Evolutionary conservation across 2,113 vertebrate genomes (phyloP).

Genomic region (Cavia porcellus): DNA sequence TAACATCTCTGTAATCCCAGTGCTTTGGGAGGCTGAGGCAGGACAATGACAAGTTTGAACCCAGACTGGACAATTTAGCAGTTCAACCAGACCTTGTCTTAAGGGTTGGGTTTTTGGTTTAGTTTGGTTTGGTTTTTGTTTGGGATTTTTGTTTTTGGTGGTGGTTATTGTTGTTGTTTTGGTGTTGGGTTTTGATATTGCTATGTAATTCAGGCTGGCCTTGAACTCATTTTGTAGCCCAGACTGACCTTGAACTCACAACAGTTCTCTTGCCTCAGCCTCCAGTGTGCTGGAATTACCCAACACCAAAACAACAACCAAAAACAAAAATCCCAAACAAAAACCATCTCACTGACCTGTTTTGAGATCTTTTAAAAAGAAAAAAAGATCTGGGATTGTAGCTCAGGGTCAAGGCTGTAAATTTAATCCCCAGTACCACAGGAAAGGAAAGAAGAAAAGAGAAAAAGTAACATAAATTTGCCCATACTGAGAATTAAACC

Average conservation of each 20-base stretch:
- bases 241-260: not conserved
- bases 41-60: not conserved
- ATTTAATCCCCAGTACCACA: not conserved
- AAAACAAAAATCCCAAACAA: too few relatives aligned
- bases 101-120: not conserved
- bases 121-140: not conserved
- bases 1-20: not conserved
- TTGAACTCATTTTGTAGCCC: not conserved
- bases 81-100: not conserved
- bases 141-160: too few relatives aligned
- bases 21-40: not conserved
- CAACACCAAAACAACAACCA: too few relatives aligned
- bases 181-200: not conserved
- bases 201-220: not conserved
- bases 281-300: not conserved
- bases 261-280: not conserved
- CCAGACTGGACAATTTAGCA: not conserved
- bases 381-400: not conserved
- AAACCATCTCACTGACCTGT: not conserved
- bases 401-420: not conserved
- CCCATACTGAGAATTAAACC: not conserved
- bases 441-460: not conserved
- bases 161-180: not conserved
- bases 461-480: slow-evolving; percentile 23
- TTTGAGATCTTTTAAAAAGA: not conserved